These are phyloP conservation scores for Polyploca ridens DNA, from an alignment of 2,888 invertebrate species.

Conservation along the genomic window DNA sequence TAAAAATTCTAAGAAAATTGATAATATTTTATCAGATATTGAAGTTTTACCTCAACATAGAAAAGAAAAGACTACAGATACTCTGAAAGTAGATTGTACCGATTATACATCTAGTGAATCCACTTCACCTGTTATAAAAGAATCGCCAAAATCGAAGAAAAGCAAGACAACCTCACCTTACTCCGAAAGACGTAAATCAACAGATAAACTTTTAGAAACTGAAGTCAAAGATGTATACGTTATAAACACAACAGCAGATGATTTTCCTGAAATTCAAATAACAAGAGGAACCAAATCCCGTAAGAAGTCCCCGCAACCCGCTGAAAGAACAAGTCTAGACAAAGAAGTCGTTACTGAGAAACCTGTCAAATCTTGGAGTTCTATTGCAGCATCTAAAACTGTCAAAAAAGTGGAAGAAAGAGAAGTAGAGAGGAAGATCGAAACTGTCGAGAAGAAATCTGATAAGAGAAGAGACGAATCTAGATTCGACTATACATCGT, in stretches of 20 bases:
- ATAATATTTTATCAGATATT: constrained; percentile 28
- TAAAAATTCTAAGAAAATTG: constrained; percentile 31
- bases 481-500: constrained; percentile 41
- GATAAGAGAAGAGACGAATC: constrained; percentile 30
- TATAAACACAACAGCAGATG: constrained; percentile 74
- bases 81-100: constrained; percentile 30
- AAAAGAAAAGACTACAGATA: constrained; percentile 33
- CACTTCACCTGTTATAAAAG: constrained; percentile 41
- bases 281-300: constrained; percentile 66
- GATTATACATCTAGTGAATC: constrained; percentile 36
- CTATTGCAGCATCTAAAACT: constrained; percentile 73
- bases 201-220: constrained; percentile 50
- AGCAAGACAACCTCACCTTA: constrained; percentile 66
- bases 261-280: constrained; percentile 78
- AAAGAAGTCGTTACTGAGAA: constrained; percentile 50
- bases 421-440: constrained; percentile 19
- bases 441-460: constrained; percentile 27
- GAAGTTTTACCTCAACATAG: constrained; percentile 37
- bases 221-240: constrained; percentile 75
- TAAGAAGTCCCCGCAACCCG: constrained; percentile 66
- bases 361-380: constrained; percentile 82
- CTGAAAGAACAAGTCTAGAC: constrained; percentile 41
- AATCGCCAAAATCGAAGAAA: constrained; percentile 59
- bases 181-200: constrained; percentile 52
- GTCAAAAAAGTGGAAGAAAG: constrained; percentile 47